Percentiles rank a stretch among this genome's conserved stretches.
Conservation (phyloP, 1,140 invertebrate species). For the Lordiphosa clarofinis region DNA sequence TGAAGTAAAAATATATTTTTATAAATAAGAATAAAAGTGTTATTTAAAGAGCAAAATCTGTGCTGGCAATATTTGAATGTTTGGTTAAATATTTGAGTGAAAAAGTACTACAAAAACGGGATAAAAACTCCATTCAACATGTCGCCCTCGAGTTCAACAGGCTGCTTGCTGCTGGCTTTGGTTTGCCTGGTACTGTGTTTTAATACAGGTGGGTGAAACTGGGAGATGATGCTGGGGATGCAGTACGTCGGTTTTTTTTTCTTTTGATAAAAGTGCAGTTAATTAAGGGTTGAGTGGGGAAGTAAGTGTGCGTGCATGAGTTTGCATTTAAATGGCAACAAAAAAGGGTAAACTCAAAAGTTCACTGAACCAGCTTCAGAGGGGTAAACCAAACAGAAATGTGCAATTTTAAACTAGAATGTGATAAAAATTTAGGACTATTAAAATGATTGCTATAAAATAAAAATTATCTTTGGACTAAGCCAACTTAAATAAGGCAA, state of each 20-base stretch:
- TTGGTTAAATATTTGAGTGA: not conserved
- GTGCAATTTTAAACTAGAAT: not conserved
- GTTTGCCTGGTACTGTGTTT: conserved; percentile 44
- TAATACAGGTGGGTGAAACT: conserved; percentile 54
- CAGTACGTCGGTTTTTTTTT: conserved; percentile 27
- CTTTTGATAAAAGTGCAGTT: conserved; percentile 38
- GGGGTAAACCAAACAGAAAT: conserved; percentile 16
- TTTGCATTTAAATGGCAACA: conserved; percentile 44
- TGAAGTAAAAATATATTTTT: not conserved
- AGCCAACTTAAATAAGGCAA: not conserved
- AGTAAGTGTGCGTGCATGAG: conserved; percentile 32
- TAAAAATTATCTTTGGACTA: not conserved
- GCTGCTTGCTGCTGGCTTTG: conserved; percentile 42
- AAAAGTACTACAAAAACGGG: conserved; percentile 9
- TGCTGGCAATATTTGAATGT: conserved; percentile 13
- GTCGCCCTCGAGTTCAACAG: conserved; percentile 48
- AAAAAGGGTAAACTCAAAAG: conserved; percentile 19
- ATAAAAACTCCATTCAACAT: conserved; percentile 22
- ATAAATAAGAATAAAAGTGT: conserved; percentile 12
- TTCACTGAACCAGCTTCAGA: conserved; percentile 35
- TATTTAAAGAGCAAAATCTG: conserved; percentile 9
- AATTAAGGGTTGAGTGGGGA: conserved; percentile 40
- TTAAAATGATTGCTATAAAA: too few species aligned
- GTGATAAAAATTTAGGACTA: too few species aligned
- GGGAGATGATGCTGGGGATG: not conserved